Base-by-base conservation (phyloP, 1,140 invertebrate species). In the Meloidogyne hapla region DNA sequence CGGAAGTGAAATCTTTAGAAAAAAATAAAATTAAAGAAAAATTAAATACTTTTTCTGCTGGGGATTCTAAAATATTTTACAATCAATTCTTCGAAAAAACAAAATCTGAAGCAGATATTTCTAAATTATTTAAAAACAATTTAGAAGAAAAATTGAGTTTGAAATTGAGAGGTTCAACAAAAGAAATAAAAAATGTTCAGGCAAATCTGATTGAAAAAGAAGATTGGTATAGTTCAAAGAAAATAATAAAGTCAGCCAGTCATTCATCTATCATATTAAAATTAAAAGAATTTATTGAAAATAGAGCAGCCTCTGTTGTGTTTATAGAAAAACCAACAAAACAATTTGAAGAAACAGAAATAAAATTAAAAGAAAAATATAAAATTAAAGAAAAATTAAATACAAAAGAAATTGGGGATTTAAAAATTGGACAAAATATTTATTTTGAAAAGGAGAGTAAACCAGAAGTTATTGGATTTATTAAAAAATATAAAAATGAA, bases 341-440 rank as follows among this genome's bases (percentile, higher is more conserved):
- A n/a, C n/a, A n/a, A n/a, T n/a, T n/a, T n/a, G 61, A 75, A 64
- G 66, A 5, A 38, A 0, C 56, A 61, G 26, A 74, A 74, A 13
- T 74, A 18, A 33, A 69, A 6, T 33, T 69, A 25, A 40, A 69
- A 25, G 67, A 69, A 69, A 69, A n/a, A 69, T 6, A n/a, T 6
- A 64, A 26, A 69, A 63, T 69, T 6, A 25, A 40, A 69, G 23
- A 26, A 61, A 40, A 26, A 69, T n/a, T 26, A 21, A 61, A 25
- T 21, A 69, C 23, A 69, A 69, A 69, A 69, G 67, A n/a, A 21
- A 61, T 61, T 6, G 8, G 3, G 10, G 8, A 64, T 69, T n/a
- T 12, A 25, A 69, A 65, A 69, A 25, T 26, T 21, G 9, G 9
- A 25, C 62, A 63, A 63, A 25, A 23, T 6, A n/a, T n/a, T n/a